Conservation (phyloP, 2,113 vertebrate species). For the Sinocyclocheilus grahami region DNA sequence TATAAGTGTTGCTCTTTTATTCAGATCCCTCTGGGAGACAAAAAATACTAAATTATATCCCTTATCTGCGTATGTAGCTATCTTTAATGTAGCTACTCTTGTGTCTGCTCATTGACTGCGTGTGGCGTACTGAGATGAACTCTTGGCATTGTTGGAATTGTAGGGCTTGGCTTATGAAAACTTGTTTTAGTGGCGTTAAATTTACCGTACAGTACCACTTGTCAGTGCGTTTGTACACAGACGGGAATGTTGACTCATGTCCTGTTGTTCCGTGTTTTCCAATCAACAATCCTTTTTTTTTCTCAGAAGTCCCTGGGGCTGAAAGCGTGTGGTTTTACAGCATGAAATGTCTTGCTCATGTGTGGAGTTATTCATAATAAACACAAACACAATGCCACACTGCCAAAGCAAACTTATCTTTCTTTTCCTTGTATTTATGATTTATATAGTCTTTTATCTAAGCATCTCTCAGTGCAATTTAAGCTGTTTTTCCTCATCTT, state of each 20-base stretch:
- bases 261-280: constrained; percentile 35
- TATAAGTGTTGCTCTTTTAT: not conserved
- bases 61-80: not conserved
- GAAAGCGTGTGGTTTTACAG: constrained; percentile 17
- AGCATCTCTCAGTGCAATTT: not conserved
- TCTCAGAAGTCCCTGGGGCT: constrained; percentile 16
- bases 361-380: not conserved
- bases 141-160: not conserved
- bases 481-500: not conserved
- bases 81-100: no score
- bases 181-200: not conserved
- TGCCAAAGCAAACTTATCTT: not conserved
- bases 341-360: not conserved
- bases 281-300: constrained; percentile 11
- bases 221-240: not conserved
- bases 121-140: not conserved
- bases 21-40: not conserved
- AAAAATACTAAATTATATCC: not conserved
- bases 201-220: not conserved
- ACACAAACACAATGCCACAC: not conserved
- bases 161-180: not conserved
- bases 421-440: not conserved
- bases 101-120: no score
- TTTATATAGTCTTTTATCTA: not conserved
- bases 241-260: constrained; percentile 42